These are phyloP conservation scores for Coendou prehensilis DNA, from an alignment of 2,797 vertebrate species.

Conservation along the genomic window DNA sequence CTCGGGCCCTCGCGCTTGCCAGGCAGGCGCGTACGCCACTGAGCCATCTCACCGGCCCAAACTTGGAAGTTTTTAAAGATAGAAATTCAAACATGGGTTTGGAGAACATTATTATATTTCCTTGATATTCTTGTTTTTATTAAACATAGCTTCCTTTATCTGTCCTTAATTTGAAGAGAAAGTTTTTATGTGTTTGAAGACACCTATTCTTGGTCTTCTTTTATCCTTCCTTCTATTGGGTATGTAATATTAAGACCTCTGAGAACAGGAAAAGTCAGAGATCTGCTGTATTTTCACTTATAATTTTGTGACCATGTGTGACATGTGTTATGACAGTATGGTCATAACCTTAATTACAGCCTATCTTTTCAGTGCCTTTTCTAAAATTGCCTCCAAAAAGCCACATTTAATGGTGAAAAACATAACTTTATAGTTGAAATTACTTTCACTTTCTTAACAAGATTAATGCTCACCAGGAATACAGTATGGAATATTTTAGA, in stretches of 20 bases:
- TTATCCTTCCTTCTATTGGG: neutral
- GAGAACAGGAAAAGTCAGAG: conserved; percentile 31
- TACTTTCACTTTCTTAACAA: conserved; percentile 69
- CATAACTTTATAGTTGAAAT: conserved; percentile 35
- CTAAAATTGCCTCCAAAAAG: conserved; percentile 15
- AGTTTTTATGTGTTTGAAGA: conserved; percentile 35
- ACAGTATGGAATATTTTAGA: conserved; percentile 27
- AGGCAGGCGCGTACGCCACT: no score
- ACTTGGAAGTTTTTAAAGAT: conserved; percentile 21
- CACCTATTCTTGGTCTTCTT: neutral
- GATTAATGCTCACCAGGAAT: conserved; percentile 10
- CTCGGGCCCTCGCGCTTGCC: no score
- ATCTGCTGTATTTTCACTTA: conserved; percentile 33
- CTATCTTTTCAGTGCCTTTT: neutral
- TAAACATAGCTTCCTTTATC: conserved; percentile 7
- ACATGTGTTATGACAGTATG: neutral
- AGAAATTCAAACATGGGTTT: conserved; percentile 47
- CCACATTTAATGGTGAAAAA: conserved; percentile 36
- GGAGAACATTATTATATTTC: conserved; percentile 12
- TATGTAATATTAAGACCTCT: neutral
- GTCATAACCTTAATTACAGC: neutral
- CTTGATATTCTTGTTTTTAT: conserved; percentile 15
- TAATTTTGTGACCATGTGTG: neutral
- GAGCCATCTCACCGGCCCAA: neutral
- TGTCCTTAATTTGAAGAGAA: neutral